phyloP scores from a whole-genome alignment of 2,888 invertebrate species.

The Campoletis raptor region DNA sequence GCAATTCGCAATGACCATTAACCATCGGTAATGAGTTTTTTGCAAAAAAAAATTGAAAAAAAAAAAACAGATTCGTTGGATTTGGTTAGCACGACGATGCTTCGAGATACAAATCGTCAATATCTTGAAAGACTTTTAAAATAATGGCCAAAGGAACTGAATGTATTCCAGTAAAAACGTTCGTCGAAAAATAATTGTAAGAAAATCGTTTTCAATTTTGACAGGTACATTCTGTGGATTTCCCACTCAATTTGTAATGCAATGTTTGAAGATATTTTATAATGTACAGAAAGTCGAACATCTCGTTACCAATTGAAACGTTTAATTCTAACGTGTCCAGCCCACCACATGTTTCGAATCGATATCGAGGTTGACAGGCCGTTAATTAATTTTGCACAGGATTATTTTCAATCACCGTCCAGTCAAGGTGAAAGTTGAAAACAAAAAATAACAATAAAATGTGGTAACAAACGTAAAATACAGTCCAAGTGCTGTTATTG shows the following conservation, averaged over 20 bases:
- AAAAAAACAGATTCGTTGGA: not conserved
- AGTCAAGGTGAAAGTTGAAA: constrained; percentile 3
- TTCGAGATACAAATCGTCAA: not conserved
- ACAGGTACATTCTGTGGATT: not conserved
- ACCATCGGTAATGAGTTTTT: not conserved
- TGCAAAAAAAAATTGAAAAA: constrained; percentile 4
- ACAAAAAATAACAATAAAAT: constrained; percentile 4
- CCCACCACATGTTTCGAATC: not conserved
- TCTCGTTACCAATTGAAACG: not conserved
- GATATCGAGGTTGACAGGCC: not conserved
- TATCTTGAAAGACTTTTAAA: not conserved
- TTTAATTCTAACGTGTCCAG: not conserved
- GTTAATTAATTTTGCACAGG: not conserved
- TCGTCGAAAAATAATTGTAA: no score
- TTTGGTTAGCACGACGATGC: not conserved
- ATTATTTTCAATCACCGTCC: constrained; percentile 20
- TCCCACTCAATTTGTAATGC: not conserved
- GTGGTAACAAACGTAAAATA: not conserved
- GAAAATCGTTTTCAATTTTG: no score
- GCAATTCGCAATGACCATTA: constrained; percentile 46
- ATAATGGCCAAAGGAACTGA: not conserved
- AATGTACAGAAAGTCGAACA: not conserved
- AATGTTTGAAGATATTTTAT: not conserved
- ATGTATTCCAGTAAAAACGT: no score
- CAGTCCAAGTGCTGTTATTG: constrained; percentile 54